These are phyloP conservation scores for Semaprochilodus insignis DNA, from an alignment of 2,797 vertebrate species.

Conservation along the genomic window DNA sequence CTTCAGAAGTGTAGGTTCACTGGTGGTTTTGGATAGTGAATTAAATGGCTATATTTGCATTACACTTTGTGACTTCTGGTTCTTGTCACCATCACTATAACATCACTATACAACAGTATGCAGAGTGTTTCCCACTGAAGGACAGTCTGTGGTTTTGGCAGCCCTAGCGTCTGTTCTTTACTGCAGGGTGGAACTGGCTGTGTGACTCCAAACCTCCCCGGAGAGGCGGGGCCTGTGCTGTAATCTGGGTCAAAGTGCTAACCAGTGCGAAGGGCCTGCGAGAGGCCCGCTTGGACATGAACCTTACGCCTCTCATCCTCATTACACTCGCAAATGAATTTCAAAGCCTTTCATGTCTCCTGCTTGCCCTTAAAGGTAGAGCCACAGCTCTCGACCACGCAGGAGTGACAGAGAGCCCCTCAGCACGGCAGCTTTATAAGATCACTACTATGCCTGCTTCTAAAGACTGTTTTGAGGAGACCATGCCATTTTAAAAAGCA, in stretches of 20 bases:
- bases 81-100: background rate
- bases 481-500: background rate
- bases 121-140: background rate
- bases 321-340: slow-evolving; percentile 61
- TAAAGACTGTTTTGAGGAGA: background rate
- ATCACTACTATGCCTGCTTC: background rate
- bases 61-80: no score
- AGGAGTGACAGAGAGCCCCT: slow-evolving; percentile 30
- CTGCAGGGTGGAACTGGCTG: slow-evolving; percentile 57
- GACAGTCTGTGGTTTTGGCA: background rate
- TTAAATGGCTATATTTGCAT: no score
- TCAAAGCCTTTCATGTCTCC: slow-evolving; percentile 53
- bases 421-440: slow-evolving; percentile 38
- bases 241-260: slow-evolving; percentile 82
- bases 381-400: slow-evolving; percentile 29
- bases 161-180: background rate
- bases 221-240: slow-evolving; percentile 57
- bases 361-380: slow-evolving; percentile 63
- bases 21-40: no score
- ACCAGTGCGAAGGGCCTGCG: slow-evolving; percentile 69
- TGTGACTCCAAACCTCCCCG: slow-evolving; percentile 64
- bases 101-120: background rate
- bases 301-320: slow-evolving; percentile 66
- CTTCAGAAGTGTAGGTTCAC: no score
- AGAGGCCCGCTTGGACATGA: slow-evolving; percentile 67